A percentile compares a stretch with the other conserved stretches of the same genome.
phyloP scores from a whole-genome alignment of 2,888 invertebrate genomes.

The Drosophila formosana region DNA sequence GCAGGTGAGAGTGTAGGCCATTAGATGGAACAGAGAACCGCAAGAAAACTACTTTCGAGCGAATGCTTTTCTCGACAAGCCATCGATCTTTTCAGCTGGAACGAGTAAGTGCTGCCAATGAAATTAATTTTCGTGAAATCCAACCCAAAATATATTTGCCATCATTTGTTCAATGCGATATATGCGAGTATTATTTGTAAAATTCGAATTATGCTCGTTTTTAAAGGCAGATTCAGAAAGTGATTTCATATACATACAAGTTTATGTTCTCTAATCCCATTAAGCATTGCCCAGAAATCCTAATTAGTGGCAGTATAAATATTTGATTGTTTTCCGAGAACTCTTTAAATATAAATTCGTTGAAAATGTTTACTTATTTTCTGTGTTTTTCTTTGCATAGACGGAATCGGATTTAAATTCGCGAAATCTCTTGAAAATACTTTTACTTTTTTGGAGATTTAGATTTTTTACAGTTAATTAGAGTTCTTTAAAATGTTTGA shows the following conservation, averaged over 20 bases:
- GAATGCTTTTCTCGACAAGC: slow-evolving; percentile 7
- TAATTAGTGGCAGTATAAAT: neutral
- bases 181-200: neutral
- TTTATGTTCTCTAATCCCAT: neutral
- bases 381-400: no score
- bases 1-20: slow-evolving; percentile 26
- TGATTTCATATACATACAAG: neutral
- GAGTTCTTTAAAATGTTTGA: no score
- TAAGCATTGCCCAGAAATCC: neutral
- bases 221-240: neutral
- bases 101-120: slow-evolving; percentile 16
- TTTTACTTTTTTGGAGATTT: no score
- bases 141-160: slow-evolving; percentile 3
- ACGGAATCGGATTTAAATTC: no score
- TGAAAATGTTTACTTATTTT: neutral
- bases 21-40: slow-evolving; percentile 26
- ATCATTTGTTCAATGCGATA: neutral
- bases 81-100: slow-evolving; percentile 26
- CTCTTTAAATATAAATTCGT: neutral
- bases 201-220: neutral
- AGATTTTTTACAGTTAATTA: no score
- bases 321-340: no score
- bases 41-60: slow-evolving; percentile 29
- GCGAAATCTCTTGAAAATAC: no score
- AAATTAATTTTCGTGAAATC: slow-evolving; percentile 22